Conservation (phyloP, 2,797 vertebrate genomes). For the Alosa sapidissima region DNA sequence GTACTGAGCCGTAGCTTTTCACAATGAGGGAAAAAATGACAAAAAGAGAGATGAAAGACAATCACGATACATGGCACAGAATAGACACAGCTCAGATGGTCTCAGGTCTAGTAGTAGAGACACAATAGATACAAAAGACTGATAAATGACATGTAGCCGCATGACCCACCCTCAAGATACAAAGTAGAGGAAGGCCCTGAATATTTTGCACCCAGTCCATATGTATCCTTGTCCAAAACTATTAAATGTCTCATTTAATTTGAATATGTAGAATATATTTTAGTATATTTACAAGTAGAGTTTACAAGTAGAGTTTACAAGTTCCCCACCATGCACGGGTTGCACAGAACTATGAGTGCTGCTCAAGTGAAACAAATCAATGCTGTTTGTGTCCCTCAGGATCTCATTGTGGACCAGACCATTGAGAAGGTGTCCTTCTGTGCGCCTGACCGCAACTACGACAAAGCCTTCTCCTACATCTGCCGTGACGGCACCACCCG, state of each 20-base stretch:
- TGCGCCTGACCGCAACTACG: conserved; percentile 90
- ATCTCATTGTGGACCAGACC: conserved; percentile 93
- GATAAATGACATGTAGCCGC: background rate
- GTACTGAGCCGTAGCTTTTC: background rate
- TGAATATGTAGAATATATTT: too few relatives aligned
- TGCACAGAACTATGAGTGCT: background rate
- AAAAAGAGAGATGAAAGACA: background rate
- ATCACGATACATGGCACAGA: background rate
- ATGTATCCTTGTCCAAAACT: too few relatives aligned
- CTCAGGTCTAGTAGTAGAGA: background rate
- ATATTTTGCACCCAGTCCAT: background rate
- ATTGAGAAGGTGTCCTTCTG: conserved; percentile 96
- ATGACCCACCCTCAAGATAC: too few relatives aligned
- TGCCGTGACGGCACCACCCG: conserved; percentile 92
- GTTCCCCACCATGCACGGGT: background rate
- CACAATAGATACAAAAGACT: background rate
- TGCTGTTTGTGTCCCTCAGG: conserved; percentile 64
- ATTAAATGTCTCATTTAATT: too few relatives aligned
- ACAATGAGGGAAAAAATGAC: background rate
- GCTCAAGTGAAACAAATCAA: background rate
- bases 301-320: too few relatives aligned
- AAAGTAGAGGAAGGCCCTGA: background rate
- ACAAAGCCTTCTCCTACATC: conserved; percentile 95
- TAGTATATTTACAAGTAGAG: too few relatives aligned
- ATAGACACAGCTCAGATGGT: background rate